Base-by-base conservation (phyloP, 2,113 vertebrate species). In the Lycaon pictus region DNA sequence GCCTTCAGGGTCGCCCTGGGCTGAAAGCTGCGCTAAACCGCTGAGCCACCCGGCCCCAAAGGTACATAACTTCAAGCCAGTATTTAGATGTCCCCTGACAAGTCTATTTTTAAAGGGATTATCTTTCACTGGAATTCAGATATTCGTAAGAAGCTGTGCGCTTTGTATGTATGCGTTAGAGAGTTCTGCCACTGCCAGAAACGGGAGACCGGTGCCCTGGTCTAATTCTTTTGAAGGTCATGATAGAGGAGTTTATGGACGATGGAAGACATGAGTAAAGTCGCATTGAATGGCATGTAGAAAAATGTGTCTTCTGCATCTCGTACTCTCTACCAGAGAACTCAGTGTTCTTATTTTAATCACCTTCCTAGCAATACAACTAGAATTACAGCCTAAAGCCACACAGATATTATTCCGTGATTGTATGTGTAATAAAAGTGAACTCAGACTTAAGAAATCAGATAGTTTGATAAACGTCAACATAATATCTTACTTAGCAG, bases 381-480 rank as follows among this genome's bases (percentile, higher is more conserved):
- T 77, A 11, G 13, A 19, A 29, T 32, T 23, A 62, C 3, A 80
- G 29, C 48, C 72, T 15, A 3, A 55, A 67, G 53, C 2, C 9
- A 16, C 7, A 77, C 11, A 1, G 12, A 60, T 60, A 51, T 87
- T 81, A 82, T 77, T 62, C 23, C 12, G 35, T 7, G 43, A 72
- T 58, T 74, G 76, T 87, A 19, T 63, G 22, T 67, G 35, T 43
- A 76, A 76, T 37, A 84, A 65, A 77, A 92, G 29, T 43, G 16
- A 89, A 86, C 12, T 72, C 35, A 81, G 20, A 22, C 48, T 93
- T 81, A 76, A 94, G 65, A 90, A 90, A 63, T 80, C n/a, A 67
- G 23, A 81, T 53, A 65, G 13, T 79, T 80, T 74, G 67, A 88
- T 20, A 93, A 35, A 76, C 84, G 79, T 37, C 69, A 43, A 58